Evolutionary conservation across 1,140 invertebrate genomes (phyloP).

Genomic region (Dufourea novaeangliae): DNA sequence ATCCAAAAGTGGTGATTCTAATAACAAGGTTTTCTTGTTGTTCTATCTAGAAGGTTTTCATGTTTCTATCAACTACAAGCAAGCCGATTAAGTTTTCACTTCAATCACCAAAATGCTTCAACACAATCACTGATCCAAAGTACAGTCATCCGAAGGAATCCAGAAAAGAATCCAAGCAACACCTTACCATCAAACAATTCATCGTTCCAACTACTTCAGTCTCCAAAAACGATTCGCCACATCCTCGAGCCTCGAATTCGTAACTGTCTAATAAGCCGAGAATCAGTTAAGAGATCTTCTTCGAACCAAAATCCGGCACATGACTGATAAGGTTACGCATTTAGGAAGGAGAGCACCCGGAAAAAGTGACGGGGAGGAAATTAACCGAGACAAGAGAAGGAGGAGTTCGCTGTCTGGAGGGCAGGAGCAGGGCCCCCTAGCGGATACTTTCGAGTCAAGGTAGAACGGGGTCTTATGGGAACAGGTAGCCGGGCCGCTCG

Average conservation of each 20-base stretch:
- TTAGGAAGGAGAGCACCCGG: constrained; percentile 51
- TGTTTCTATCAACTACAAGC: too few relatives aligned
- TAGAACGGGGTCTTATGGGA: constrained; percentile 51
- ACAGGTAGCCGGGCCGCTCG: constrained; percentile 55
- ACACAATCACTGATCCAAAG: too few relatives aligned
- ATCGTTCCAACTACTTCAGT: too few relatives aligned
- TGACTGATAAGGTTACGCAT: constrained; percentile 56
- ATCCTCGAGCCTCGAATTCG: not conserved
- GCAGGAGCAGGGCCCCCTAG: not conserved
- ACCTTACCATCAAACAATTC: too few relatives aligned
- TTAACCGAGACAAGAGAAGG: constrained; percentile 50
- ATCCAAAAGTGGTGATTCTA: too few relatives aligned
- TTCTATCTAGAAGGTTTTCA: too few relatives aligned
- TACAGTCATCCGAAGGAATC: too few relatives aligned
- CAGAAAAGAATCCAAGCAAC: too few relatives aligned
- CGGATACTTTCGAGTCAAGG: too few relatives aligned
- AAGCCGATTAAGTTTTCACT: too few relatives aligned
- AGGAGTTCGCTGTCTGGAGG: constrained; percentile 34
- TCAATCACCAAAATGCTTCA: too few relatives aligned
- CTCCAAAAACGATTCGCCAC: not conserved
- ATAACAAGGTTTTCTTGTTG: too few relatives aligned
- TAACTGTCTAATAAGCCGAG: not conserved
- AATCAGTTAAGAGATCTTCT: not conserved
- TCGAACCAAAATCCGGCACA: not conserved
- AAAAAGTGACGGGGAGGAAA: constrained; percentile 58